These are phyloP conservation scores for Aphyosemion australe DNA, from an alignment of 2,113 vertebrate genomes.

Conservation along the genomic window DNA sequence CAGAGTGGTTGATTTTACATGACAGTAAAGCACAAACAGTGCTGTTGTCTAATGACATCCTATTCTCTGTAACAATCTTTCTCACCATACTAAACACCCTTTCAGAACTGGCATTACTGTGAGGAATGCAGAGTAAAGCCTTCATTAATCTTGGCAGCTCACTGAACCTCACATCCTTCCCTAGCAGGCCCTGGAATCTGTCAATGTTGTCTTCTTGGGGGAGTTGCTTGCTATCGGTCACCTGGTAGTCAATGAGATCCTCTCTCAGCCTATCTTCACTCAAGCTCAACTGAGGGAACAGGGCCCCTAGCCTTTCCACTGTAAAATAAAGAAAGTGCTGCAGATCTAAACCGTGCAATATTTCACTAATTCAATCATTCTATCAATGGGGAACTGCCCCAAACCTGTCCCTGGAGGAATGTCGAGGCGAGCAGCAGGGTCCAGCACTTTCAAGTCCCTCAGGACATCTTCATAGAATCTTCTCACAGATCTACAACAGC, in stretches of 20 bases:
- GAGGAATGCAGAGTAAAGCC: not conserved
- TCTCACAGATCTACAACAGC: conserved; percentile 3
- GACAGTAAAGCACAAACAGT: not conserved
- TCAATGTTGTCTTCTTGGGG: too few species aligned
- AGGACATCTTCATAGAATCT: not conserved
- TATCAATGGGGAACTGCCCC: not conserved
- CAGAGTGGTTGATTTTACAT: not conserved
- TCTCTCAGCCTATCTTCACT: too few species aligned
- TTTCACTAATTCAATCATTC: not conserved
- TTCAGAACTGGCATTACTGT: not conserved
- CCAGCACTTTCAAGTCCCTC: not conserved
- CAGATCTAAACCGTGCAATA: not conserved
- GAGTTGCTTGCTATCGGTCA: too few species aligned
- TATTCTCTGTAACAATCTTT: not conserved
- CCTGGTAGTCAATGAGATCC: too few species aligned
- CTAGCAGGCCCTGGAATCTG: too few species aligned
- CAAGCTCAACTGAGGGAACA: too few species aligned
- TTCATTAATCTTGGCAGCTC: too few species aligned
- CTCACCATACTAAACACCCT: not conserved
- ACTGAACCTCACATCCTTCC: too few species aligned
- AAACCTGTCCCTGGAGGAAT: not conserved
- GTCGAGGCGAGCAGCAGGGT: not conserved
- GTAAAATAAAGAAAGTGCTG: conserved; percentile 1
- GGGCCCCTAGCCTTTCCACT: not conserved
- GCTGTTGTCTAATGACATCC: not conserved